Evolutionary conservation across 1,140 invertebrate genomes (phyloP), one percentile per base, ranked within the genome.

Genomic region (Drosophila repleta): DNA sequence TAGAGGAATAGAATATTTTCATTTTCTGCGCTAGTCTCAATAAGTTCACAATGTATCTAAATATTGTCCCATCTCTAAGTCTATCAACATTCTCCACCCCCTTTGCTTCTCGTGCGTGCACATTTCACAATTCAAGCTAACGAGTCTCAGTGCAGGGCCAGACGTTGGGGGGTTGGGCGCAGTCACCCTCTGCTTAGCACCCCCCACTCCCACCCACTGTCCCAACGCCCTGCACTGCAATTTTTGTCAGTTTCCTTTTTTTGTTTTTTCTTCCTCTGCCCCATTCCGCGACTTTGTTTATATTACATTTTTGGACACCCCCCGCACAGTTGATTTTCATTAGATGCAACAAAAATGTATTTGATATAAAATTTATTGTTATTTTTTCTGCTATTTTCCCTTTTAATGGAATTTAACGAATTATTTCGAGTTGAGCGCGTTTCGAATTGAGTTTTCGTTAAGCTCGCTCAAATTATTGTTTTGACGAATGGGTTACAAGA

Each of bases 41-140:
- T n/a, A 6, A 21, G 15, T 18, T 29, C 20, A 2, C 32, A 35
- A 1, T 32, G 4, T 6, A 21, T 10, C 21, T 26, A 58, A 49
- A 55, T 48, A 63, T 63, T 51, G 37, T 11, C n/a, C 1, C 68
- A 71, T 57, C 52, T 58, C 53, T 74, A 68, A 15, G 20, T 10
- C 6, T 4, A 35, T 18, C 39, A 3, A 3, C 10, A 11, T 35
- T 13, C 56, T 32, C 45, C 48, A 32, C 58, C 18, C 67, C 13
- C 41, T 81, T 81, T 64, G 10, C 39, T 11, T 66, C 60, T 63
- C 56, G 70, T 87, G 81, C 81, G 81, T 84, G 81, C 81, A 87
- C 81, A 87, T 87, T 87, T 80, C 82, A 58, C 82, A 77, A 85
- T 81, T 85, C 71, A 49, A 77, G 82, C 82, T 85, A 85, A 85